Evolutionary conservation across 2,888 invertebrate species (phyloP), one percentile per base, ranked within the genome.

Genomic region (Zeuzera pyrina): DNA sequence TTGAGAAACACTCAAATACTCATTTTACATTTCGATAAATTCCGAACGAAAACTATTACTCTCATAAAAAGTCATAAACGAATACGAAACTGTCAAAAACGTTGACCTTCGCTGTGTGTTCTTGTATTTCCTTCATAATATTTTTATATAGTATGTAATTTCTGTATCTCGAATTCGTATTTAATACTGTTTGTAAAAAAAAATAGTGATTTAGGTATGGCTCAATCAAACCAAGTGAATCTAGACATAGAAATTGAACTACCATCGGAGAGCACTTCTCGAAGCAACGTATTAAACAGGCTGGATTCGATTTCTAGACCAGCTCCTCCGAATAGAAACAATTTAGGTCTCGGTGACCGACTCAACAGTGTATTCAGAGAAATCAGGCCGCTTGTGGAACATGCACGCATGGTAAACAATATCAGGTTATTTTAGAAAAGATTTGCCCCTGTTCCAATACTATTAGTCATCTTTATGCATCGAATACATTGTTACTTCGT

Each of bases 371-470:
- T 81, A 11, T 76, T 89, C 39, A 84, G 89, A 49, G 89, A 88
- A 65, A 87, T 89, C 31, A 83, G 88, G 49, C 89, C 89, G n/a
- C 69, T 89, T 3, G 86, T 89, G 8, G 87, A 88, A 65, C 84
- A 87, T 53, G 88, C 87, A 30, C 76, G 87, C 35, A 85, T 78
- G 69, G 85, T 84, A 69, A 61, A 26, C 12, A n/a, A n/a, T n/a
- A n/a, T n/a, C n/a, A n/a, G n/a, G n/a, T n/a, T n/a, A n/a, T n/a
- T n/a, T n/a, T n/a, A n/a, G n/a, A n/a, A n/a, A n/a, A n/a, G n/a
- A n/a, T n/a, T n/a, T n/a, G n/a, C n/a, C n/a, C n/a, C n/a, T n/a
- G n/a, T n/a, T n/a, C n/a, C n/a, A n/a, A n/a, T n/a, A n/a, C n/a
- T n/a, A n/a, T n/a, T n/a, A n/a, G n/a, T n/a, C n/a, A n/a, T n/a